These are phyloP conservation scores for Lepus oiostolus DNA, from an alignment of 2,797 vertebrate genomes.

Conservation along the genomic window DNA sequence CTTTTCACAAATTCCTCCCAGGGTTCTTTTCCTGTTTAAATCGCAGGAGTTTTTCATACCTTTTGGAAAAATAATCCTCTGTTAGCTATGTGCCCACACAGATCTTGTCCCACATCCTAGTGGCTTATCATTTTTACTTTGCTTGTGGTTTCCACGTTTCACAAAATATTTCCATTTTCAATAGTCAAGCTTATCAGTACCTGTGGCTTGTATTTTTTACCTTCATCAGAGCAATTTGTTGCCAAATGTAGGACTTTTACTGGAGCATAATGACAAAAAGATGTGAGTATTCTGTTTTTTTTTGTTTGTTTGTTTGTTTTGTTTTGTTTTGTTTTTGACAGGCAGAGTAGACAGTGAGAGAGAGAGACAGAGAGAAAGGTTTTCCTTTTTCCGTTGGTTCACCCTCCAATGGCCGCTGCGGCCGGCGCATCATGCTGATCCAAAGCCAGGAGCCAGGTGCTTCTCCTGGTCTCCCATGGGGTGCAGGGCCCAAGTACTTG, in stretches of 20 bases:
- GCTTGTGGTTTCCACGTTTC: constrained; percentile 28
- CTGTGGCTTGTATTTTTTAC: background rate
- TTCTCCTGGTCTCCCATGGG: too few relatives aligned
- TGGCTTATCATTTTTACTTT: constrained; percentile 38
- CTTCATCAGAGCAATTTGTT: background rate
- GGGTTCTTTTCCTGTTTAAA: background rate
- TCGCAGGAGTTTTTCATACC: background rate
- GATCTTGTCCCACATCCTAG: background rate
- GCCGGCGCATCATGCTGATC: too few relatives aligned
- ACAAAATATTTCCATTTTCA: constrained; percentile 1
- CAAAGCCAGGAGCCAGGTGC: too few relatives aligned
- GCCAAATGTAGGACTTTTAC: constrained; percentile 14
- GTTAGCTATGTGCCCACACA: background rate
- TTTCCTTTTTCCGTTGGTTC: too few relatives aligned
- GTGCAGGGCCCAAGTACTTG: too few relatives aligned
- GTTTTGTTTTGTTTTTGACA: too few relatives aligned
- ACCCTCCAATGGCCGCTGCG: too few relatives aligned
- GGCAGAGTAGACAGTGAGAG: too few relatives aligned
- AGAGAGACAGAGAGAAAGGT: too few relatives aligned
- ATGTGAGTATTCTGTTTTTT: background rate
- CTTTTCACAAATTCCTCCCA: background rate
- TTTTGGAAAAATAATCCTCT: constrained; percentile 33
- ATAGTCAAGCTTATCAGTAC: background rate
- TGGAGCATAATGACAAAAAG: background rate
- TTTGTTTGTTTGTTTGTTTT: background rate